Base-by-base conservation (phyloP, 2,113 vertebrate species). In the Myxocyprinus asiaticus region DNA sequence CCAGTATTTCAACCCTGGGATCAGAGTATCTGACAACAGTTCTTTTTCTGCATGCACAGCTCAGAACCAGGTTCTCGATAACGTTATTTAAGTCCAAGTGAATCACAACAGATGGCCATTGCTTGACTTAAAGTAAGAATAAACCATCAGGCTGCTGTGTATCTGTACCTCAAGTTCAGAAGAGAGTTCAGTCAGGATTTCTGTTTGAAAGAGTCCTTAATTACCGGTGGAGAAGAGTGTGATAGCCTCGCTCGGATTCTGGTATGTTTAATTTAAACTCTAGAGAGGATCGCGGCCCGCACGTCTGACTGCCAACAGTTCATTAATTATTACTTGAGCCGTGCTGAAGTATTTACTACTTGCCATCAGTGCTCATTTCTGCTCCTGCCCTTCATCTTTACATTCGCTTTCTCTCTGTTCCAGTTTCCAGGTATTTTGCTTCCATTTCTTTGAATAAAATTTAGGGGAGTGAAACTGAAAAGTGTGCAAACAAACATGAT, bases 321-420 rank as follows among this genome's bases (percentile, higher is more conserved):
- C 83, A 90, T 88, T 58, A 86, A 88, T 88, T 89, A 90, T 88
- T 88, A 83, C 85, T 78, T 84, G 86, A 78, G 65, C 76, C 76
- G 72, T 81, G 65, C 81, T 87, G 65, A 88, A 83, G 85, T 66
- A 74, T 73, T 87, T 85, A 53, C 58, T 51, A 33, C 22, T 33
- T 3, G 22, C 22, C 22, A 33, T 33, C 22, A 33, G 22, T 33
- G 22, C 22, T 33, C 22, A 33, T 33, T 33, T 33, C 22, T 33
- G 22, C 22, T 33, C 22, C 22, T 33, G 22, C 22, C 22, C 22
- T 33, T 33, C 22, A 33, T 33, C 22, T 33, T 33, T 33, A 1
- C 22, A 33, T 33, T 33, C 22, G 22, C 22, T 33, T 33, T 4
- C 12, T 70, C 47, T 81, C 56, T 44, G 10, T 45, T 7, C 33